Conservation (phyloP, 2,113 vertebrate species). For the Lagopus leucura region DNA sequence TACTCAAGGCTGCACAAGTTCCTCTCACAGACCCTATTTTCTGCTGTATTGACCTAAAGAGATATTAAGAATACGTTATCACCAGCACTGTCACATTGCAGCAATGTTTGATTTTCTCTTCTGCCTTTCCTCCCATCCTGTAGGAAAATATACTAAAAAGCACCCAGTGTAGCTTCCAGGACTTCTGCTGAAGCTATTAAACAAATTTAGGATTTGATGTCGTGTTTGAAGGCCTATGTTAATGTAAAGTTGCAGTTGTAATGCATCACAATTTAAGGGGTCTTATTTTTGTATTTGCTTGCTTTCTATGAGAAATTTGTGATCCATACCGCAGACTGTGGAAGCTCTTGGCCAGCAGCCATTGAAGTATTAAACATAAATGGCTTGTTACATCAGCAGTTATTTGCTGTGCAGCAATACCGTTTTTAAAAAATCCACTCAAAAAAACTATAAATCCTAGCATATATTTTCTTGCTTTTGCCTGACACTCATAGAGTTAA, state of each 20-base stretch:
- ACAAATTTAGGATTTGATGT: slow-evolving; percentile 13
- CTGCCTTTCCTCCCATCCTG: background rate
- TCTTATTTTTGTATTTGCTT: slow-evolving; percentile 33
- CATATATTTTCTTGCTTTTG: background rate
- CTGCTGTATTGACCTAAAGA: background rate
- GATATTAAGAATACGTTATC: background rate
- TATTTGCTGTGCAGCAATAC: slow-evolving; percentile 5
- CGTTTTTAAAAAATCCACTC: slow-evolving; percentile 52
- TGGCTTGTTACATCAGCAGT: slow-evolving; percentile 18
- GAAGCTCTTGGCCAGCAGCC: slow-evolving; percentile 49
- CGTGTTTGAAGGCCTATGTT: background rate
- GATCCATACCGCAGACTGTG: background rate
- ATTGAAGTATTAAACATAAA: slow-evolving; percentile 42
- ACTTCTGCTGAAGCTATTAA: slow-evolving; percentile 11
- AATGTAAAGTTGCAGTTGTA: slow-evolving; percentile 10
- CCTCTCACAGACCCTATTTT: background rate
- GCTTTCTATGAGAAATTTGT: slow-evolving; percentile 18
- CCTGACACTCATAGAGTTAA: slow-evolving; percentile 72
- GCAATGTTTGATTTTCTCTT: background rate
- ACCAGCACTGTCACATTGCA: background rate
- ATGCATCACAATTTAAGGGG: slow-evolving; percentile 23
- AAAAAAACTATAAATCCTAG: slow-evolving; percentile 59
- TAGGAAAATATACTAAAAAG: background rate
- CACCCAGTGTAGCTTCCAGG: background rate
- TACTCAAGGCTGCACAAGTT: background rate